Evolutionary conservation across 2,797 vertebrate species (phyloP), one percentile per base, ranked within the genome.

Genomic region (Pseudochaenichthys georgianus): DNA sequence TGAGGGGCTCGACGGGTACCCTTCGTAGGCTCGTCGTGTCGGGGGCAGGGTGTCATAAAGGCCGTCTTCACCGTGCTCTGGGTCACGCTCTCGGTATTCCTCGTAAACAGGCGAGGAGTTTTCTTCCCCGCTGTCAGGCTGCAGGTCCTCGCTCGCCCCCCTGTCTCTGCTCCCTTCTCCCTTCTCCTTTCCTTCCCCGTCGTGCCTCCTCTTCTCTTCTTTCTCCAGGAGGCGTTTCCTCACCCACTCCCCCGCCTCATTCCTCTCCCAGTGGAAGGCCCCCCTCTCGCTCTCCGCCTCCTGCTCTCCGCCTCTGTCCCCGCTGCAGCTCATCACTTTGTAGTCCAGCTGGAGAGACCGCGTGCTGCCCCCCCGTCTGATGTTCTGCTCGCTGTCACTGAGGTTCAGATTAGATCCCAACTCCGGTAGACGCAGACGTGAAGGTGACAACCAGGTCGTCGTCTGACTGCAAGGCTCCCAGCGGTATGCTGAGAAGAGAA

Each of bases 11-110:
- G 87, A 73, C 0, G 91, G 92, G 82, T 93, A 90, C 17, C 92
- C 93, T 52, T 92, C 87, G 13, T 92, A 96, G 86, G 95, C 91
- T 0, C 95, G 93, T 62, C 96, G 95, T 9, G 92, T 75, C 0
- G 93, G 89, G 0, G 97, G 96, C 4, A 97, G 93, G 62, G 94
- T 92, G 92, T 98, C 97, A 0, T 96, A 98, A 13, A 96, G 96
- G 87, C 94, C 80, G 15, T 87, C 87, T 57, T 88, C 85, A 0
- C 42, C 51, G 34, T 64, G 77, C 57, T 87, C 78, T 0, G 63
- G 45, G 31, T 81, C 70, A 3, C 65, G 80, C 63, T 90, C 90
- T 11, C 23, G 75, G 80, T 89, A 94, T 45, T 93, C 93, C 84
- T 94, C 93, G 8, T 94, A 94, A 17, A 93, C 89, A 9, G 92